Evolutionary conservation across 2,797 vertebrate species (phyloP).

Genomic region (Nasua narica): DNA sequence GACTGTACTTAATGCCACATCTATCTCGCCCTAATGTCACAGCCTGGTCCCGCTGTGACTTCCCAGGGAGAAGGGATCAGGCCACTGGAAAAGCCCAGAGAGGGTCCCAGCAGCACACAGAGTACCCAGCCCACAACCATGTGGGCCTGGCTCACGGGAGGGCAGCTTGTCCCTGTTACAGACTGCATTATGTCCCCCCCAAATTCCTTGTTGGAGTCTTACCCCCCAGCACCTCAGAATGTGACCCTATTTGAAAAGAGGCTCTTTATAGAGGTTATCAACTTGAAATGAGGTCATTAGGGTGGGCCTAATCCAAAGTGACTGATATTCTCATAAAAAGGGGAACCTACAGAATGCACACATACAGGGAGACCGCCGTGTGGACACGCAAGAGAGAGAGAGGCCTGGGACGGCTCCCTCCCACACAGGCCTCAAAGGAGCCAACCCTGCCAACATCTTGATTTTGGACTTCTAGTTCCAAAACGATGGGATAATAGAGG

Average conservation of each 20-base stretch:
- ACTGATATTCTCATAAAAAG: background rate
- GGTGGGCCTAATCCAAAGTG: background rate
- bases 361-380: accelerated
- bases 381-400: background rate
- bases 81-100: background rate
- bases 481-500: background rate
- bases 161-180: too few species aligned
- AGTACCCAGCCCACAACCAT: background rate
- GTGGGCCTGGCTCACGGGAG: accelerated
- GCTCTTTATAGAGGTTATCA: background rate
- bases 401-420: background rate
- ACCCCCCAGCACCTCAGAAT: background rate
- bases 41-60: background rate
- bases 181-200: background rate
- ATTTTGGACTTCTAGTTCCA: background rate
- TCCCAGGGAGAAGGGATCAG: background rate
- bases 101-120: background rate
- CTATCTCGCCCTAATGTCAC: background rate
- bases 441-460: background rate
- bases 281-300: background rate
- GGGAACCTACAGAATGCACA: background rate
- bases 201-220: background rate
- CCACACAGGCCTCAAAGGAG: background rate
- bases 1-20: background rate
- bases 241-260: background rate